Evolutionary conservation across 2,797 vertebrate genomes (phyloP), one percentile per base, ranked within the genome.

Genomic region (Aeoliscus strigatus): DNA sequence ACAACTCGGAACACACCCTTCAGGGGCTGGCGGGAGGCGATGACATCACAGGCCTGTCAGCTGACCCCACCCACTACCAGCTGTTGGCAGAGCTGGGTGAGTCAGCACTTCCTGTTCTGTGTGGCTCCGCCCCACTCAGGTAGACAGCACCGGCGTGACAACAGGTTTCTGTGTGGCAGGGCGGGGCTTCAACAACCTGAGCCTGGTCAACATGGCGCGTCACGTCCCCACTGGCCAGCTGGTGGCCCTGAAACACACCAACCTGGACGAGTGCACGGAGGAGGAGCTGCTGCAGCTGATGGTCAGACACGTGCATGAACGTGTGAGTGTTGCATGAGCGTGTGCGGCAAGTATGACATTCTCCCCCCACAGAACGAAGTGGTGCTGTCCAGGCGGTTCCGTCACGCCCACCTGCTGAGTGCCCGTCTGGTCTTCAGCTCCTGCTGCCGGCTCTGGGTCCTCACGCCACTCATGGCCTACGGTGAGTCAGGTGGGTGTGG

Each of bases 61-160:
- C 87, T 3, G 84, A 90, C 45, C 84, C 89, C 2, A 80, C 89
- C 73, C 92, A 95, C 73, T 98, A 98, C 87, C 91, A 94, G 77
- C 89, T 98, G n/a, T 90, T 96, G 69, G 86, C 87, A 18, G 90
- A 94, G 84, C 91, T 98, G 79, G 95, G 96, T 98, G 87, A 90
- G 82, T n/a, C n/a, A n/a, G n/a, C n/a, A n/a, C n/a, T n/a, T n/a
- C n/a, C n/a, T n/a, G n/a, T n/a, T n/a, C n/a, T n/a, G n/a, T n/a
- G n/a, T n/a, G n/a, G n/a, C n/a, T n/a, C n/a, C n/a, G n/a, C n/a
- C n/a, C n/a, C n/a, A n/a, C n/a, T n/a, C n/a, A n/a, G n/a, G n/a
- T n/a, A n/a, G n/a, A n/a, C n/a, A n/a, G n/a, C n/a, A n/a, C n/a
- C n/a, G n/a, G n/a, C n/a, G n/a, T n/a, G n/a, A n/a, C n/a, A n/a